Percentiles rank a stretch among this genome's conserved stretches.
These are phyloP conservation scores for Brevimyrus niger DNA, from an alignment of 2,113 vertebrate species.

Conservation along the genomic window DNA sequence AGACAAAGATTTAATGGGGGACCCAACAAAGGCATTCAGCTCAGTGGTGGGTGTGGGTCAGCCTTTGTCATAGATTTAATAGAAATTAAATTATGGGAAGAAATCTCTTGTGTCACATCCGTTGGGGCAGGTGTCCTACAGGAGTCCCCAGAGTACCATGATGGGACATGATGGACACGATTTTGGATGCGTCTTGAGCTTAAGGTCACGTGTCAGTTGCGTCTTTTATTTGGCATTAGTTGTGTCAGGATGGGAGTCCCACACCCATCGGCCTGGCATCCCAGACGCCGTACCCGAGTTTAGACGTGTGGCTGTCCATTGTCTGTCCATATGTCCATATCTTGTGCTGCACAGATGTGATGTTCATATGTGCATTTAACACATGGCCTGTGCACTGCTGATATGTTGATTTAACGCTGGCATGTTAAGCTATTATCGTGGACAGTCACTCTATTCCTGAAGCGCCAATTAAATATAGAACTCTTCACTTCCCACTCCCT, in stretches of 20 bases:
- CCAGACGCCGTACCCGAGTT: background rate
- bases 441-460: conserved; percentile 25
- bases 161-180: background rate
- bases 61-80: background rate
- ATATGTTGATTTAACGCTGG: conserved; percentile 6
- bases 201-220: background rate
- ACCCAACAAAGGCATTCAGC: background rate
- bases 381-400: background rate
- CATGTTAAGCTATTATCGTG: conserved; percentile 6
- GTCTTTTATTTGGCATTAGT: background rate
- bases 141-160: background rate
- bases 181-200: background rate
- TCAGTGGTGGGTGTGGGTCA: background rate
- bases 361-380: background rate
- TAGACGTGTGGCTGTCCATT: background rate
- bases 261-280: background rate
- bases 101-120: background rate
- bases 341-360: background rate
- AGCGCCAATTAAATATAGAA: conserved; percentile 27
- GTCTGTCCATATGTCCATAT: background rate
- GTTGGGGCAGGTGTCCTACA: background rate
- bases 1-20: background rate
- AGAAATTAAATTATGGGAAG: background rate
- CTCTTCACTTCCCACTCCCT: conserved; percentile 12
- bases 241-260: background rate